Evolutionary conservation across 1,140 invertebrate genomes (phyloP).

Genomic region (Diachasmimorpha longicaudata): DNA sequence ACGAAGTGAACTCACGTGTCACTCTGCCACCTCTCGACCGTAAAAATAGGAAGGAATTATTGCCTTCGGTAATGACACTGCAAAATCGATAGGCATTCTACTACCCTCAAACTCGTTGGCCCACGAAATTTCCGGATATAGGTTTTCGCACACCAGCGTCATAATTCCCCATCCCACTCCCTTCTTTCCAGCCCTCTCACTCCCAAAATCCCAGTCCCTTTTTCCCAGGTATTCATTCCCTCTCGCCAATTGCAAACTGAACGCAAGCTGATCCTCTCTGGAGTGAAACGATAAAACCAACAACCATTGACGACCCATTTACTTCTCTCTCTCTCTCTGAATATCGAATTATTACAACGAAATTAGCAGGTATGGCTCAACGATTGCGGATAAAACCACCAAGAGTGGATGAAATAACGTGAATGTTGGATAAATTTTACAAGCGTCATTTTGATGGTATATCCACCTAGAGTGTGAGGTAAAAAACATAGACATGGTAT

Average conservation of each 20-base stretch:
- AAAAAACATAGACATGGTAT: neutral
- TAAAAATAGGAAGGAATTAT: neutral
- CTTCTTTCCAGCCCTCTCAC: neutral
- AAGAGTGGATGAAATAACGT: neutral
- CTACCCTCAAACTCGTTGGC: neutral
- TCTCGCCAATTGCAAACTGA: neutral
- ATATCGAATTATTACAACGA: slow-evolving; percentile 5
- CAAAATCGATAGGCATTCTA: neutral
- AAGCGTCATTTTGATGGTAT: neutral
- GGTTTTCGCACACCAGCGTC: neutral
- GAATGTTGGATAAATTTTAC: slow-evolving; percentile 1
- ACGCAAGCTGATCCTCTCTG: neutral
- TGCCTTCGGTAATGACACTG: neutral
- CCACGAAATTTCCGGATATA: neutral
- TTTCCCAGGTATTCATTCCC: neutral
- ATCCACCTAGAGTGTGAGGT: neutral
- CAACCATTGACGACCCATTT: neutral
- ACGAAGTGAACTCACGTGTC: slow-evolving; percentile 32
- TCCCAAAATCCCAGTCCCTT: neutral
- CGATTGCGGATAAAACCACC: neutral
- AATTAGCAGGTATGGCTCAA: neutral
- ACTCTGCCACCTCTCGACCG: slow-evolving; percentile 13
- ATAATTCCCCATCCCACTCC: neutral
- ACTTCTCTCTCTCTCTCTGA: slow-evolving; percentile 1
- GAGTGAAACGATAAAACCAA: neutral